Base-by-base conservation (phyloP, 1,140 invertebrate genomes). In the Trichonephila inaurata region DNA sequence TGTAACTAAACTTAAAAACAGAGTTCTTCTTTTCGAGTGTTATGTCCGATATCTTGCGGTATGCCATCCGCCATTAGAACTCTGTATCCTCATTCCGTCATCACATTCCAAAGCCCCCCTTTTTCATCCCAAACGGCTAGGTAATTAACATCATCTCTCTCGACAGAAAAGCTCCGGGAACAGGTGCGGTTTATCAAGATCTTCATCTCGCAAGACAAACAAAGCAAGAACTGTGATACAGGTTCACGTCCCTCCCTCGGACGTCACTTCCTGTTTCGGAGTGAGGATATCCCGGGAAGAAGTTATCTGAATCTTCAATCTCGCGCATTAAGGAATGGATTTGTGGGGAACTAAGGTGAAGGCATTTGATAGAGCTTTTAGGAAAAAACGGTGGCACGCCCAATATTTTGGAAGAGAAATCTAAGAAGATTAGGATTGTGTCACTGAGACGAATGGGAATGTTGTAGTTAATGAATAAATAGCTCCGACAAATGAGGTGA, bases 151-250 rank as follows among this genome's bases (percentile, higher is more conserved):
- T 33, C 72, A 77, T 40, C 82, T 83, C 82, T 60, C 82, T 77
- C 44, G n/a, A 83, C 44, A 24, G 51, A 21, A 28, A 21, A 40
- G 24, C 51, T 86, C 60, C 12, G 33, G 33, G 33, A 90, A 90
- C 89, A 90, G 89, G 89, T 90, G 89, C 69, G 58, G 51, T 81
- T 81, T 90, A 90, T 90, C 89, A 40, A 58, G 66, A 77, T 81
- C 58, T 90, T n/a, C 69, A 90, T 90, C 89, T 77, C 64, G 1
- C 64, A n/a, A 58, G 51, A 69, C 87, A 89, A 81, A 90, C 89
- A 90, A 90, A 90, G 89, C n/a, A 51, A 51, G 51, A 51, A 90
- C 62, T 81, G 44, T 81, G 44, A 40, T 58, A 69, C 40, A 61
- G 51, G 51, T 60, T 60, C 81, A 0, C 72, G 62, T 51, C 64